Conservation (phyloP, 2,797 vertebrate genomes). For the Molothrus aeneus region DNA sequence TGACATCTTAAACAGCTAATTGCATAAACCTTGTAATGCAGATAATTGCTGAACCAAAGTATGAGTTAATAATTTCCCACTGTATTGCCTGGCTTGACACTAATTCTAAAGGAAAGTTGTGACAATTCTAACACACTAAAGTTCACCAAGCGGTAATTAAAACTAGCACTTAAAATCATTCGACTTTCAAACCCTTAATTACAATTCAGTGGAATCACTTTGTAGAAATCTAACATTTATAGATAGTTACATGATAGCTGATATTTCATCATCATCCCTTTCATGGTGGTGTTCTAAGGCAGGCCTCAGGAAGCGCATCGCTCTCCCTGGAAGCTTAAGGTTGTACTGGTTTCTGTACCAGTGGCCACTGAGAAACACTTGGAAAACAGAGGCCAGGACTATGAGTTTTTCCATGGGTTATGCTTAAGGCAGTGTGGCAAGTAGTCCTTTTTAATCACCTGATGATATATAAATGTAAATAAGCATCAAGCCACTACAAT, state of each 20-base stretch:
- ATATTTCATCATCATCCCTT: slow-evolving; percentile 69
- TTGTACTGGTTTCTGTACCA: background rate
- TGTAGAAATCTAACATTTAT: slow-evolving; percentile 76
- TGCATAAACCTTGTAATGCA: slow-evolving; percentile 84
- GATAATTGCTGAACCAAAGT: slow-evolving; percentile 83
- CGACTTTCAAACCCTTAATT: slow-evolving; percentile 84
- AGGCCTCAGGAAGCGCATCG: background rate
- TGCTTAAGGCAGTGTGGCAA: fast-evolving
- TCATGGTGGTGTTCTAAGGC: slow-evolving; percentile 38
- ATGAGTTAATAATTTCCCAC: slow-evolving; percentile 84
- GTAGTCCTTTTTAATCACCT: background rate
- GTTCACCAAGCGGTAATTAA: slow-evolving; percentile 84
- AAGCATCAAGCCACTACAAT: background rate
- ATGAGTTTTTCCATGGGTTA: background rate
- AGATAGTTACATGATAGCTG: slow-evolving; percentile 68
- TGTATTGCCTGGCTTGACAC: slow-evolving; percentile 81
- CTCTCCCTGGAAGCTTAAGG: slow-evolving; percentile 3
- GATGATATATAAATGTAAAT: background rate
- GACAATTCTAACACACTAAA: slow-evolving; percentile 81
- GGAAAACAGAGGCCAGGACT: background rate
- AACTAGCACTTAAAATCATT: slow-evolving; percentile 83
- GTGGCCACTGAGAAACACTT: background rate
- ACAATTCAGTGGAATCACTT: slow-evolving; percentile 77
- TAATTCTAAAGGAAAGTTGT: slow-evolving; percentile 85
- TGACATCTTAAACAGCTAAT: slow-evolving; percentile 85